Percentiles rank a stretch among this genome's conserved stretches.
Evolutionary conservation across 2,797 vertebrate species (phyloP).

Genomic region (Lutjanus argentimaculatus): DNA sequence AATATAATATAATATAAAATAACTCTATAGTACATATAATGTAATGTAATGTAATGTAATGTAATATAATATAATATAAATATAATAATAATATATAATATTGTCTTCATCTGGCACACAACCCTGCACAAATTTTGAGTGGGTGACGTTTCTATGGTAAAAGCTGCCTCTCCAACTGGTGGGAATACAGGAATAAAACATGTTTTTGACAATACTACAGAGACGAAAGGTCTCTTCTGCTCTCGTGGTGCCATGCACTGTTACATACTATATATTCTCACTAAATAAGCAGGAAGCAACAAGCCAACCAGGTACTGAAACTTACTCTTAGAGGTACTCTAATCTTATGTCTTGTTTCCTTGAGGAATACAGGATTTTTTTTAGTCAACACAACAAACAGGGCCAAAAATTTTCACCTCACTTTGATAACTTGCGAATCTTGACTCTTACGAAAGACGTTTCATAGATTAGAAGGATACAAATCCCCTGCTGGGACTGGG

Average conservation of each 20-base stretch:
- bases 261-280: conserved; percentile 5
- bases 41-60: conserved; percentile 22
- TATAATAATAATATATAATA: conserved; percentile 22
- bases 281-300: conserved; percentile 29
- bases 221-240: conserved; percentile 31
- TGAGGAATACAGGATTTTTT: neutral
- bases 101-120: conserved; percentile 57
- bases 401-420: conserved; percentile 5
- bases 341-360: neutral
- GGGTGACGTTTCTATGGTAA: conserved; percentile 83
- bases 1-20: neutral
- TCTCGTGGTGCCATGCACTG: conserved; percentile 4
- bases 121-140: conserved; percentile 77
- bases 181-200: conserved; percentile 39
- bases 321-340: neutral
- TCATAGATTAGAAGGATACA: conserved; percentile 3
- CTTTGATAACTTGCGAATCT: conserved; percentile 14
- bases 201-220: conserved; percentile 26
- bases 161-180: conserved; percentile 66
- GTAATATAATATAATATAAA: conserved; percentile 14
- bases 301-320: conserved; percentile 10
- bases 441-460: conserved; percentile 1
- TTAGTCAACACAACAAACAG: neutral
- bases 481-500: neutral
- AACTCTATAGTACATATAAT: neutral